Conservation (phyloP, 2,888 invertebrate species). For the Idaea aversata region DNA sequence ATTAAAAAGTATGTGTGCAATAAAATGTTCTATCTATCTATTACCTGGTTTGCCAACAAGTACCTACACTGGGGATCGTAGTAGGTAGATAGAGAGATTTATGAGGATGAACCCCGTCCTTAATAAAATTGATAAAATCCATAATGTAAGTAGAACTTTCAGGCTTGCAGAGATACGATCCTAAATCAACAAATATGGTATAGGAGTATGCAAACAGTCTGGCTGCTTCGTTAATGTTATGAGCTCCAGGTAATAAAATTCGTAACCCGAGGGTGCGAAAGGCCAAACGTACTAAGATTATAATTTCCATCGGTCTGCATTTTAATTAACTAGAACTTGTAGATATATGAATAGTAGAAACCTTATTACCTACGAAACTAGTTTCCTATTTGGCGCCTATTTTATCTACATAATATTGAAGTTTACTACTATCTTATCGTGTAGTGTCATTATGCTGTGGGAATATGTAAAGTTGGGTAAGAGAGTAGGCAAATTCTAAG, state of each 20-base stretch:
- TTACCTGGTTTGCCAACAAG: background rate
- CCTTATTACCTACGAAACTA: conserved; percentile 12
- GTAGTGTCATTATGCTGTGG: background rate
- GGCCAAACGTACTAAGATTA: conserved; percentile 9
- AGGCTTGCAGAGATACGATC: conserved; percentile 23
- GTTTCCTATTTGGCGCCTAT: background rate
- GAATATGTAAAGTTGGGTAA: background rate
- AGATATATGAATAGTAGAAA: background rate
- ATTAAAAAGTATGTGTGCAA: background rate
- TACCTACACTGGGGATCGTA: background rate
- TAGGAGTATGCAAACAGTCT: conserved; percentile 24
- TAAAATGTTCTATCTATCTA: background rate
- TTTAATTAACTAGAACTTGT: conserved; percentile 12
- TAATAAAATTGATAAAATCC: conserved; percentile 1
- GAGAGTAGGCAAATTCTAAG: background rate
- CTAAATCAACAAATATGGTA: conserved; percentile 27
- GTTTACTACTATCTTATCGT: background rate
- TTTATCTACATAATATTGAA: background rate
- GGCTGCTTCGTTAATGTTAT: conserved; percentile 25
- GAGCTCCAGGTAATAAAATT: conserved; percentile 24
- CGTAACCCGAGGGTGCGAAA: conserved; percentile 14
- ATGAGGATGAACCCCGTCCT: background rate
- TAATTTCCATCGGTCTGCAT: conserved; percentile 11
- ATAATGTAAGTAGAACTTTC: conserved; percentile 14
- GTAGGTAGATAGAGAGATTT: background rate